phyloP scores from a whole-genome alignment of 2,113 vertebrate species.

The Vulpes lagopus region DNA sequence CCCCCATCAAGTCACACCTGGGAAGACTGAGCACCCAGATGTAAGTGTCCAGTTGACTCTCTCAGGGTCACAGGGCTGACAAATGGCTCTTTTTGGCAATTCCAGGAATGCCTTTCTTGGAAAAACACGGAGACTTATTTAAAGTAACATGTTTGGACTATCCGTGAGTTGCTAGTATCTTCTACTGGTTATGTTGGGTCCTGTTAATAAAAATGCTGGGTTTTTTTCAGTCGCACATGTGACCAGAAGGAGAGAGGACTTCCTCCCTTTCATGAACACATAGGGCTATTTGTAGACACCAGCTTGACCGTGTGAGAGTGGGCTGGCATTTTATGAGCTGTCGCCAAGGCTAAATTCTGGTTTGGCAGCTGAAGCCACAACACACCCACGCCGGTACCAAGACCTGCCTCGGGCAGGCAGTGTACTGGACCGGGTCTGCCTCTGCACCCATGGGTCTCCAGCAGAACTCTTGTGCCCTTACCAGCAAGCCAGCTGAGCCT shows the following conservation, averaged over 20 bases:
- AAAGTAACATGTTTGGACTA: slow-evolving; percentile 29
- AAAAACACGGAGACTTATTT: slow-evolving; percentile 38
- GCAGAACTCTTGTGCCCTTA: accelerated
- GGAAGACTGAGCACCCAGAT: not conserved
- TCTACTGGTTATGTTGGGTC: not conserved
- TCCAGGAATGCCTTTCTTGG: not conserved
- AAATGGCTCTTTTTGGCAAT: not conserved
- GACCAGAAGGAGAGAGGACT: not conserved
- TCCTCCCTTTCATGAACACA: not conserved
- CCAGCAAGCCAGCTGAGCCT: not conserved
- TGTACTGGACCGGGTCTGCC: not conserved
- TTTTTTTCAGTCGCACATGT: not conserved
- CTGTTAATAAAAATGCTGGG: slow-evolving; percentile 1
- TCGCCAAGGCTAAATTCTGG: not conserved
- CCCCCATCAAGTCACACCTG: not conserved
- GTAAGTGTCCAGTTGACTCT: not conserved
- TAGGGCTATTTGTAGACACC: not conserved
- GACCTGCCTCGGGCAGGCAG: not conserved
- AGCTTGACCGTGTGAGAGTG: not conserved
- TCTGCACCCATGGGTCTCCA: not conserved
- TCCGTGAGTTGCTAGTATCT: not conserved
- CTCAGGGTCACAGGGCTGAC: not conserved
- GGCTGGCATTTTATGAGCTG: not conserved
- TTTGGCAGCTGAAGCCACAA: not conserved
- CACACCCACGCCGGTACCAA: not conserved